Conservation (phyloP, 2,888 invertebrate species). For the Synergus gifuensis region DNA sequence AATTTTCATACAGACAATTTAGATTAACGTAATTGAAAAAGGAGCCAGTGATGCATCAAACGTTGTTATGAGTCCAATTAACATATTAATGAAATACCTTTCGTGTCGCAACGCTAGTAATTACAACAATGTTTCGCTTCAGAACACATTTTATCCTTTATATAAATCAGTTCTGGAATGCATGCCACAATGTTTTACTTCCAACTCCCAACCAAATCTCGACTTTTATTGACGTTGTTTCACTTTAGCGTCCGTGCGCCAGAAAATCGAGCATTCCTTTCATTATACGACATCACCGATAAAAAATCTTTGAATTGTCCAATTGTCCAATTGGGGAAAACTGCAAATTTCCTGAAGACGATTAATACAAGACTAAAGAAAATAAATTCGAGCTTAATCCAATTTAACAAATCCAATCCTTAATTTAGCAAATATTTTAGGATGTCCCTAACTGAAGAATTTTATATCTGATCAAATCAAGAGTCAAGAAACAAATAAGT, state of each 20-base stretch:
- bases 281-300: too few species aligned
- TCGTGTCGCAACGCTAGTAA: conserved; percentile 32
- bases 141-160: neutral
- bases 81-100: conserved; percentile 36
- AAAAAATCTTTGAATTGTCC: neutral
- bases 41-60: conserved; percentile 16
- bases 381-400: too few species aligned
- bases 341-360: too few species aligned
- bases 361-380: too few species aligned
- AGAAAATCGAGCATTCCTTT: neutral
- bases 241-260: neutral
- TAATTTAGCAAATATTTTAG: neutral
- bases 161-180: conserved; percentile 18
- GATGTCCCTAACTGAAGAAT: neutral
- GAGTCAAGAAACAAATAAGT: neutral
- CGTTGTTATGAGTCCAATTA: conserved; percentile 20
- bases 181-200: neutral
- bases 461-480: neutral
- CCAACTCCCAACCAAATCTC: neutral
- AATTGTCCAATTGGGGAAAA: neutral
- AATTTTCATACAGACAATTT: neutral
- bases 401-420: too few species aligned
- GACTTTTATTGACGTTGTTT: conserved; percentile 16
- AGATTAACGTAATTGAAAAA: conserved; percentile 33
- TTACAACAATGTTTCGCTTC: conserved; percentile 30